A percentile compares a stretch with the other conserved stretches of the same genome.
Evolutionary conservation across 2,113 vertebrate genomes (phyloP).

Genomic region (Cebidichthys violaceus): DNA sequence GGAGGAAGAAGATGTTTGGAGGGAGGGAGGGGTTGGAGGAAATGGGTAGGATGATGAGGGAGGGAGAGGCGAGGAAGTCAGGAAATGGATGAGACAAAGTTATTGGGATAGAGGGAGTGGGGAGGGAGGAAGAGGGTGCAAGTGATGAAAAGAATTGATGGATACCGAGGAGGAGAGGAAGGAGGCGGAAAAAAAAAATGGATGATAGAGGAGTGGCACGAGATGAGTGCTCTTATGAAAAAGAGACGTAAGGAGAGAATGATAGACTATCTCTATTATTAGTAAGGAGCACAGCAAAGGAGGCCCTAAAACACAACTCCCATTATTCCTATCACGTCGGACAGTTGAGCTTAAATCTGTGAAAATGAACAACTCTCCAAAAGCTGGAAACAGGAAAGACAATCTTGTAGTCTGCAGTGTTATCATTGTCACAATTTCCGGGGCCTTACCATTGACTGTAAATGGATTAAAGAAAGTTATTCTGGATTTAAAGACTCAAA

Average conservation of each 20-base stretch:
- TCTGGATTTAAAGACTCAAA: slow-evolving; percentile 1
- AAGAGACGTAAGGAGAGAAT: slow-evolving; percentile 68
- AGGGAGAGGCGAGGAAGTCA: slow-evolving; percentile 64
- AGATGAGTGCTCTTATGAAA: slow-evolving; percentile 77
- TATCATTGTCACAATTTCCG: slow-evolving; percentile 3
- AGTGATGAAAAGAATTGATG: slow-evolving; percentile 77
- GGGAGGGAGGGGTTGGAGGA: slow-evolving; percentile 59
- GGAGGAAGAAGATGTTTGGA: slow-evolving; percentile 54
- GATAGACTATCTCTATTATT: slow-evolving; percentile 62
- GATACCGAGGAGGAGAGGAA: slow-evolving; percentile 65
- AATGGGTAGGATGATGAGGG: slow-evolving; percentile 67
- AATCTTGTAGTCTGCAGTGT: slow-evolving; percentile 35
- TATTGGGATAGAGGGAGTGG: slow-evolving; percentile 64
- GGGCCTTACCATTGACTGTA: neutral
- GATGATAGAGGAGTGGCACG: slow-evolving; percentile 68
- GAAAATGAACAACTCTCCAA: slow-evolving; percentile 58
- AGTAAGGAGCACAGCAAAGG: slow-evolving; percentile 44
- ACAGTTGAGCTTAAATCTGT: slow-evolving; percentile 52
- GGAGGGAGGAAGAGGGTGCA: slow-evolving; percentile 46
- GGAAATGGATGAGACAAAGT: slow-evolving; percentile 78
- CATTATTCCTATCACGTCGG: slow-evolving; percentile 42
- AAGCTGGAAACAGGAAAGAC: slow-evolving; percentile 48
- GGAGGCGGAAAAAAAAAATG: slow-evolving; percentile 68
- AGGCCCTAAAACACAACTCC: slow-evolving; percentile 30
- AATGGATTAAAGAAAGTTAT: slow-evolving; percentile 37